Percentiles rank a stretch among this genome's conserved stretches.
These are phyloP conservation scores for Drosophila macrospina DNA, from an alignment of 2,888 invertebrate genomes.

Conservation along the genomic window DNA sequence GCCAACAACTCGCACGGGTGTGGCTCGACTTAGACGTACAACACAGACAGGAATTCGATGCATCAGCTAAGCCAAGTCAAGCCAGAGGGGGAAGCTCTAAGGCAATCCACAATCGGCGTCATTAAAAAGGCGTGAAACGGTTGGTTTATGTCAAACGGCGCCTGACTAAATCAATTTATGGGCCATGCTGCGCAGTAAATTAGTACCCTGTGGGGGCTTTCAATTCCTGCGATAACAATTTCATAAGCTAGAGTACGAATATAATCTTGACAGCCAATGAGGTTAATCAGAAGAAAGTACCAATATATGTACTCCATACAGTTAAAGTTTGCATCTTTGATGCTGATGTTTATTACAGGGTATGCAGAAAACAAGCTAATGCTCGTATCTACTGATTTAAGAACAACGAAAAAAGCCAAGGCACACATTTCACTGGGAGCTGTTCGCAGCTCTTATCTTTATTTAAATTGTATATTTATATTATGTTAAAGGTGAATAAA, in stretches of 20 bases:
- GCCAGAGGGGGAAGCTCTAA: background rate
- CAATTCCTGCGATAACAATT: too few species aligned
- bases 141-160: slow-evolving; percentile 37
- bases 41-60: slow-evolving; percentile 27
- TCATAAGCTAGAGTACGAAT: too few species aligned
- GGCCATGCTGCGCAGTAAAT: too few species aligned
- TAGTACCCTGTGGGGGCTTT: too few species aligned
- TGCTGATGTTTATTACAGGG: background rate
- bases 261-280: too few species aligned
- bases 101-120: background rate
- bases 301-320: too few species aligned
- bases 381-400: too few species aligned
- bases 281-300: too few species aligned
- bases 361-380: background rate
- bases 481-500: slow-evolving; percentile 41
- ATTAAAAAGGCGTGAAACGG: slow-evolving; percentile 69
- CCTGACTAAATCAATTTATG: slow-evolving; percentile 59
- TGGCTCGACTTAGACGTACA: slow-evolving; percentile 13
- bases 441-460: slow-evolving; percentile 26
- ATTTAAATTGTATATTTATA: slow-evolving; percentile 43
- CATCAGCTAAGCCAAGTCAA: slow-evolving; percentile 14
- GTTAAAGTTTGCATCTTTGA: too few species aligned
- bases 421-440: background rate
- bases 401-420: background rate
- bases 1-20: slow-evolving; percentile 38